These are phyloP conservation scores for Heteronetta atricapilla DNA, from an alignment of 2,113 vertebrate genomes.

Conservation along the genomic window DNA sequence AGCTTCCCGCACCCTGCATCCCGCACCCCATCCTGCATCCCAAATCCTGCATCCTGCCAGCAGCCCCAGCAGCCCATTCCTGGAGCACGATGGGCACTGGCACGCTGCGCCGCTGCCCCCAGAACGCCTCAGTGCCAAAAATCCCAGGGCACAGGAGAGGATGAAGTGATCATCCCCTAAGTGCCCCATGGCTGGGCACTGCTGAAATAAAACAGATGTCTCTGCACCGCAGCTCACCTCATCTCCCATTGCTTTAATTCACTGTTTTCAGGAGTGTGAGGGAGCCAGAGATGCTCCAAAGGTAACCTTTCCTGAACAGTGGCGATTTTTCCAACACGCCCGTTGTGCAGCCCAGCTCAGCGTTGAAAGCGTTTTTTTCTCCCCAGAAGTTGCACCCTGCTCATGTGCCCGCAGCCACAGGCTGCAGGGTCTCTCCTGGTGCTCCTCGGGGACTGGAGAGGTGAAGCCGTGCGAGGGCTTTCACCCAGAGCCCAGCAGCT, in stretches of 20 bases:
- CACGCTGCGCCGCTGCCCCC: neutral
- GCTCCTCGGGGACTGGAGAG: too few species aligned
- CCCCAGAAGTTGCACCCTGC: neutral
- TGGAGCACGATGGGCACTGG: neutral
- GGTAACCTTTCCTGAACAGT: accelerated
- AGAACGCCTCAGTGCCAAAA: accelerated
- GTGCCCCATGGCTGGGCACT: neutral
- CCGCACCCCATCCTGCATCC: neutral
- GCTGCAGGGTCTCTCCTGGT: too few species aligned
- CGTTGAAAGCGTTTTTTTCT: too few species aligned
- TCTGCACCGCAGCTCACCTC: neutral
- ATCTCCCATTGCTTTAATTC: too few species aligned
- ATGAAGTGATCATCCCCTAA: neutral
- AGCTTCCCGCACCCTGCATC: neutral
- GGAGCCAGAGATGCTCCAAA: accelerated
- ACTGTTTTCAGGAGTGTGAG: neutral
- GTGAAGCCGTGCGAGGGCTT: too few species aligned
- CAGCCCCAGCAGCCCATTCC: neutral
- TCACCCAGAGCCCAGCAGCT: too few species aligned
- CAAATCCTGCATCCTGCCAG: neutral
- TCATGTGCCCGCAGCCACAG: too few species aligned
- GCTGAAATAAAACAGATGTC: neutral
- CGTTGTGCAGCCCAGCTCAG: too few species aligned
- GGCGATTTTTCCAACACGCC: neutral
- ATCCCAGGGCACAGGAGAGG: neutral